Evolutionary conservation across 1,140 invertebrate species (phyloP).

Genomic region (Brachionus paranguensis): DNA sequence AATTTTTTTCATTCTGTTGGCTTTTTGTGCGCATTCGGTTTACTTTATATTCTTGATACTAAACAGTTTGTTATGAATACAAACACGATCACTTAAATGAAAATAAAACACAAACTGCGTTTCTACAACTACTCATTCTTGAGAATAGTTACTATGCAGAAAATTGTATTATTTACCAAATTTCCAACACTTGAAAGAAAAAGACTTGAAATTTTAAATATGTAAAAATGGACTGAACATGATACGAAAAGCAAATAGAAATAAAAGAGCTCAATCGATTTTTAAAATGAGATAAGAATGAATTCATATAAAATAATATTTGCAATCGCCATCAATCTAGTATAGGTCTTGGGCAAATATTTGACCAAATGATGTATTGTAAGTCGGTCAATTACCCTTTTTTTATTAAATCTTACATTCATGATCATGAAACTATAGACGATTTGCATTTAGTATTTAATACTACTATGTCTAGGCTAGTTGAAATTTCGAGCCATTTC

Average conservation of each 20-base stretch:
- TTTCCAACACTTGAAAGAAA: background rate
- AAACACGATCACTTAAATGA: background rate
- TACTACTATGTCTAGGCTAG: slow-evolving; percentile 26
- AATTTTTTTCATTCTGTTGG: background rate
- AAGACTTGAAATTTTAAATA: slow-evolving; percentile 8
- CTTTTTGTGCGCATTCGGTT: background rate
- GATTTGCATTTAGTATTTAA: background rate
- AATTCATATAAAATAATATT: slow-evolving; percentile 32
- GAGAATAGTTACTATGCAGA: slow-evolving; percentile 9
- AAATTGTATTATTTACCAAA: background rate
- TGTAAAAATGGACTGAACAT: background rate
- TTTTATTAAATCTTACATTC: slow-evolving; percentile 32
- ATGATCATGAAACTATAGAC: slow-evolving; percentile 39
- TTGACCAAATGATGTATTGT: background rate
- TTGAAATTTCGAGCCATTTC: slow-evolving; percentile 11
- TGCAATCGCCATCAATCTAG: slow-evolving; percentile 12
- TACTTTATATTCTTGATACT: background rate
- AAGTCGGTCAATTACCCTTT: slow-evolving; percentile 27
- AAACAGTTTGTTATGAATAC: slow-evolving; percentile 1
- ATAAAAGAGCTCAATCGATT: background rate
- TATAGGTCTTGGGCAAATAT: background rate
- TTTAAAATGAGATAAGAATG: slow-evolving; percentile 32
- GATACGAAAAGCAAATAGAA: background rate
- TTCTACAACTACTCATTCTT: slow-evolving; percentile 37
- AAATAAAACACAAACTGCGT: background rate